These are phyloP conservation scores for Rhodophaea formosa DNA, from an alignment of 2,888 invertebrate genomes.

Conservation along the genomic window DNA sequence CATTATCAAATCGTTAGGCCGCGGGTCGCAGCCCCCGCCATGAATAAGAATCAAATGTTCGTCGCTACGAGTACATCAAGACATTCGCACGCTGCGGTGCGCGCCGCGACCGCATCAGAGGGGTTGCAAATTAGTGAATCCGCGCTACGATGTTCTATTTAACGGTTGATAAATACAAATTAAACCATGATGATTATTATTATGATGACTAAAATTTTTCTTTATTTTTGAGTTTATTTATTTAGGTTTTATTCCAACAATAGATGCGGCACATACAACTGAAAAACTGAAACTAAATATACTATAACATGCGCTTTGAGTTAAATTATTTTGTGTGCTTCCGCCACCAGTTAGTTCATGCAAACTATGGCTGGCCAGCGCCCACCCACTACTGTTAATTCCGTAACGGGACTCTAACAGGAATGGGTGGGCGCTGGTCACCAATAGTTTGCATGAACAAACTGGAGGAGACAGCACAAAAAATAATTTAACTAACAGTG, in stretches of 20 bases:
- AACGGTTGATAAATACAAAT: conserved; percentile 72
- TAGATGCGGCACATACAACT: too few relatives aligned
- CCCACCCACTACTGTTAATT: too few relatives aligned
- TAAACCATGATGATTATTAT: conserved; percentile 60
- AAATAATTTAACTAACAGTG: too few relatives aligned
- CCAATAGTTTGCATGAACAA: too few relatives aligned
- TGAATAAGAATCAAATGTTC: conserved; percentile 77
- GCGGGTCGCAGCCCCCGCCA: conserved; percentile 64
- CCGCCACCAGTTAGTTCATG: too few relatives aligned
- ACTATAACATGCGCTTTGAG: too few relatives aligned
- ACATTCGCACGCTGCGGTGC: conserved; percentile 26
- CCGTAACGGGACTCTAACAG: too few relatives aligned
- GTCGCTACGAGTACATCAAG: conserved; percentile 54
- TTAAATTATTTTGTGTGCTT: too few relatives aligned
- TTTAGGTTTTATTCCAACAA: not conserved
- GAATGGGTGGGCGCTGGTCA: too few relatives aligned
- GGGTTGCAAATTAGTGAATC: conserved; percentile 73
- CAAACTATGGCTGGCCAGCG: too few relatives aligned
- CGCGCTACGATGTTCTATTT: conserved; percentile 57
- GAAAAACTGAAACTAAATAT: too few relatives aligned
- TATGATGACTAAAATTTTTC: conserved; percentile 33
- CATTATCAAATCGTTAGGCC: conserved; percentile 80
- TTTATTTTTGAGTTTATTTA: conserved; percentile 2
- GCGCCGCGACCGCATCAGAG: conserved; percentile 45
- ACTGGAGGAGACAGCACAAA: too few relatives aligned